These are phyloP conservation scores for Limnephilus lunatus DNA, from an alignment of 2,888 invertebrate genomes.

Conservation along the genomic window DNA sequence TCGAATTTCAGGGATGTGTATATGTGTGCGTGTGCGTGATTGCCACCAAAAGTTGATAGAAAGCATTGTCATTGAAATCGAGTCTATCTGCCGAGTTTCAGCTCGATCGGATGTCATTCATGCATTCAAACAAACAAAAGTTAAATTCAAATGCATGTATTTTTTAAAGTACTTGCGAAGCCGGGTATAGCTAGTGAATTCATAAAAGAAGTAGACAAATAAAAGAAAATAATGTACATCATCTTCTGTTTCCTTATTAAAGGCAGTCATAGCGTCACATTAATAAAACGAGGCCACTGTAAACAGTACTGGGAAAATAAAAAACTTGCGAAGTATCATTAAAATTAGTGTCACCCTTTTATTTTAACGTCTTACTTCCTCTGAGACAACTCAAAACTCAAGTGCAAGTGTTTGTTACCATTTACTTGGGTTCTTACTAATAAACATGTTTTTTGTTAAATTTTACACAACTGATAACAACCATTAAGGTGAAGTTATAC, in stretches of 20 bases:
- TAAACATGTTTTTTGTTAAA: no score
- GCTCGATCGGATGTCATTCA: no score
- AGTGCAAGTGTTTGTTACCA: background rate
- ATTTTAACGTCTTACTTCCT: background rate
- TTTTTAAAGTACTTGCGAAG: background rate
- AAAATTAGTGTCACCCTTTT: background rate
- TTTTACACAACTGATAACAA: no score
- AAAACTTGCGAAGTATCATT: background rate
- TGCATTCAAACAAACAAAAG: no score
- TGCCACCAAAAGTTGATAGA: no score
- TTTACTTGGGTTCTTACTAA: background rate
- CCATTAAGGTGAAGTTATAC: no score
- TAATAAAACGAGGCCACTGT: background rate
- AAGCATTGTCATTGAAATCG: no score
- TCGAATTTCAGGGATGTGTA: no score
- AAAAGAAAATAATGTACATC: background rate
- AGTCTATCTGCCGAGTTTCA: no score
- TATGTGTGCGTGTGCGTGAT: no score
- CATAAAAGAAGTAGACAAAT: background rate
- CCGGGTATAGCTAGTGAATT: background rate
- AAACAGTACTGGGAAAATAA: background rate
- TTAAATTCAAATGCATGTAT: no score
- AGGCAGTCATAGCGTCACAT: background rate
- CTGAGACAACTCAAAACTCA: background rate
- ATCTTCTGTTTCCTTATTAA: background rate